A percentile compares a stretch with the other conserved stretches of the same genome.
phyloP scores from a whole-genome alignment of 37 sponge, comb jelly and placozoan species.

The Haliclona indistincta region DNA sequence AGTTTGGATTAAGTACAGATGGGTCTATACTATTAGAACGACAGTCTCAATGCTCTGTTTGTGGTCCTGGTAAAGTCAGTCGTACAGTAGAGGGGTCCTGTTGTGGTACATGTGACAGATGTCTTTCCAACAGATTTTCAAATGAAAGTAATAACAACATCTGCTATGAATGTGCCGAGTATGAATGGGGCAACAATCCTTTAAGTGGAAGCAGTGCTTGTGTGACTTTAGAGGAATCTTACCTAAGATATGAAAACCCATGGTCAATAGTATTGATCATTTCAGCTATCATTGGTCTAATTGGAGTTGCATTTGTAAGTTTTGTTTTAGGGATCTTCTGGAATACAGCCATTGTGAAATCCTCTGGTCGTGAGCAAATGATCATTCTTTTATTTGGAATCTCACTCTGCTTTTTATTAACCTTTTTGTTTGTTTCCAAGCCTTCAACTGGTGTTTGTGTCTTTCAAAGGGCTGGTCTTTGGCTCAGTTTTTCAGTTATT shows the following conservation, averaged over 20 bases:
- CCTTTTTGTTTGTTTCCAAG: constrained; percentile 47
- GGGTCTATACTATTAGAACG: neutral
- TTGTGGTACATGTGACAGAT: constrained; percentile 60
- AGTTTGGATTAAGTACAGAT: constrained; percentile 28
- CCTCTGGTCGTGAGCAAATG: constrained; percentile 85
- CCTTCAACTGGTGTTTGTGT: constrained; percentile 47
- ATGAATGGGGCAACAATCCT: constrained; percentile 68
- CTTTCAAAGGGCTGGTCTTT: constrained; percentile 51
- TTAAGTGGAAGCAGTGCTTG: constrained; percentile 46
- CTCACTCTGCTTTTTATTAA: constrained; percentile 43
- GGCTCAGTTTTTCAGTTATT: constrained; percentile 71
- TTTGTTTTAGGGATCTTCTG: constrained; percentile 39
- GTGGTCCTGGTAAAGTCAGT: neutral
- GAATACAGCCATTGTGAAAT: constrained; percentile 73
- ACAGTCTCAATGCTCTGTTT: constrained; percentile 6
- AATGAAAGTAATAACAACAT: neutral
- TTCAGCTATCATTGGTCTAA: constrained; percentile 44
- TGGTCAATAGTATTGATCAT: constrained; percentile 44
- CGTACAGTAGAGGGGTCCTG: constrained; percentile 29
- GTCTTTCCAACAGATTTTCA: constrained; percentile 40
- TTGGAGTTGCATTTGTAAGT: constrained; percentile 18
- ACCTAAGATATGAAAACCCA: constrained; percentile 18
- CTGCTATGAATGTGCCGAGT: constrained; percentile 47
- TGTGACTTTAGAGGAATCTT: constrained; percentile 15
- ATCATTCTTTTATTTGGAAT: constrained; percentile 61